Base-by-base conservation (phyloP, 2,797 vertebrate genomes). In the Nothura maculosa region DNA sequence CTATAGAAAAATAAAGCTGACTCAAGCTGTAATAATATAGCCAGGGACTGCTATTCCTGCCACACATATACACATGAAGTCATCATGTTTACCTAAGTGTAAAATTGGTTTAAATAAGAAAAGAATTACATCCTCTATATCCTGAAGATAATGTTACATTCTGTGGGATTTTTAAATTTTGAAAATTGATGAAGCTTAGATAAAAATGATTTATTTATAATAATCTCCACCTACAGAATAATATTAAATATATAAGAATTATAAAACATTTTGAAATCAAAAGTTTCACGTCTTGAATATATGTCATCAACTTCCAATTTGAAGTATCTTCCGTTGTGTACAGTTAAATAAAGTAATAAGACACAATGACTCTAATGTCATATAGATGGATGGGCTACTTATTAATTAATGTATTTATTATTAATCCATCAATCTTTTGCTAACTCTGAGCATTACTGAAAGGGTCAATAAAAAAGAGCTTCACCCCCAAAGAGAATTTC, bases 401-500 rank as follows among this genome's bases (percentile, higher is more conserved):
- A 52, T 6, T n/a, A n/a, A 55, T 55, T n/a, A 55, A 30, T 6
- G 57, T 38, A 66, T 70, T 82, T 79, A 68, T 93, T 84, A 69
- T 89, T 89, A 89, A 86, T 81, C 7, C 17, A 76, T 5, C 17
- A 60, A 45, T 45, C 21, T 79, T 78, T 79, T 72, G 16, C 66
- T 86, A 74, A 87, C 52, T 92, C 42, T 11, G 25, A 62, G 25
- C 70, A n/a, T 84, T 66, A 52, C 6, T 77, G n/a, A 89, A 57
- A 82, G 57, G 10, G 7, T n/a, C 43, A 86, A 9, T 32, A 45
- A 69, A 87, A 66, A 74, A 57, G 36, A 61, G 5, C 34, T 48
- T 84, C 57, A 61, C 28, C 25, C 2, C 52, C n/a, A 47, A 15
- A 40, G 34, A 69, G 32, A 67, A 85, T 94, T 93, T 93, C 18